phyloP scores from a whole-genome alignment of 2,113 vertebrate genomes.

The Apteryx mantelli region DNA sequence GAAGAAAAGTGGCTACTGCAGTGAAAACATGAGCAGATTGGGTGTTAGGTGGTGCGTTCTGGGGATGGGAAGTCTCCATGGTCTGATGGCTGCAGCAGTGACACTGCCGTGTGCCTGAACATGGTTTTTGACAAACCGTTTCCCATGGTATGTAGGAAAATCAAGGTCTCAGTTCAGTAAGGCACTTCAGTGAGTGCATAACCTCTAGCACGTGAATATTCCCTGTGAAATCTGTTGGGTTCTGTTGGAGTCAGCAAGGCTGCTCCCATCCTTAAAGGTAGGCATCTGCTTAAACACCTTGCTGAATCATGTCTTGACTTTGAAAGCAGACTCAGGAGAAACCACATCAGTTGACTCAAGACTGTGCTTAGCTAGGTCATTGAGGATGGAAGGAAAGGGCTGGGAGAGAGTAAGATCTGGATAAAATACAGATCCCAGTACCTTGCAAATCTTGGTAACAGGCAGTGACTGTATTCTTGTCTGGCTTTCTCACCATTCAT shows the following conservation, averaged over 20 bases:
- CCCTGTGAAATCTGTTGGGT: constrained; percentile 41
- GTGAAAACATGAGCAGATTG: not conserved
- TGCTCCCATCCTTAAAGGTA: constrained; percentile 64
- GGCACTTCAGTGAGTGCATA: not conserved
- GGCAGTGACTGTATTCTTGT: not conserved
- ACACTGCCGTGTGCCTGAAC: not conserved
- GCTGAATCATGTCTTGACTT: constrained; percentile 69
- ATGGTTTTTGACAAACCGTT: not conserved
- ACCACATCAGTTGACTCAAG: constrained; percentile 57
- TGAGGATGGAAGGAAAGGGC: not conserved
- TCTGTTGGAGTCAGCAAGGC: constrained; percentile 64
- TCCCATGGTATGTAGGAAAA: constrained; percentile 23
- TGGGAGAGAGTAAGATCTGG: not conserved
- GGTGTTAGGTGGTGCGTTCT: not conserved
- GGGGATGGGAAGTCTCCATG: not conserved
- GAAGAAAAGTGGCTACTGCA: not conserved
- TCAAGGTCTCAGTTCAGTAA: not conserved
- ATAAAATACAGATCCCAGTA: not conserved
- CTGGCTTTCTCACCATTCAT: not conserved
- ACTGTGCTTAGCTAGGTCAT: constrained; percentile 22
- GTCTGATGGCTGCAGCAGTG: not conserved
- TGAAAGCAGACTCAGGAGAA: constrained; percentile 45
- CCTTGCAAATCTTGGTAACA: not conserved
- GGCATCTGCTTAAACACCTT: constrained; percentile 55
- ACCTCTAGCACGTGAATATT: constrained; percentile 64